Evolutionary conservation across 2,113 vertebrate species (phyloP), one percentile per base, ranked within the genome.

Genomic region (zebrafish (Danio rerio)): DNA sequence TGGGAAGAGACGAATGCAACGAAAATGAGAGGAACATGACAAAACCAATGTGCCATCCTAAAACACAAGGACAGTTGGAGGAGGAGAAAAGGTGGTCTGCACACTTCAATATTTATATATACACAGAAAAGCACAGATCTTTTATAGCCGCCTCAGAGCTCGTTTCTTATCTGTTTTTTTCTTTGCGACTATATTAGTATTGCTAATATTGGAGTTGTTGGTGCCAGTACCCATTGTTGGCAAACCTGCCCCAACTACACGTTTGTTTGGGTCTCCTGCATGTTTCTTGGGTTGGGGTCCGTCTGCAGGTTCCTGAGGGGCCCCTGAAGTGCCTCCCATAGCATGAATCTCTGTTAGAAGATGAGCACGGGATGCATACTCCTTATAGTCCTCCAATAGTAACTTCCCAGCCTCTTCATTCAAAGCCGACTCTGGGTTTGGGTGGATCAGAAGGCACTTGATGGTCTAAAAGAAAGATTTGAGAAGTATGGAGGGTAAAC

Each of bases 391-490:
- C 92, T 97, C 96, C 86, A 98, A 85, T 20, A 97, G 93, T 85
- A 98, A 91, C 78, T 95, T 95, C 3, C 96, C 96, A 0, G 96
- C 96, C 86, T 98, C 96, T 82, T 97, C 96, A 0, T 97, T 98
- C 86, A 98, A 90, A 1, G 96, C 96, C 0, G 96, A 97, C 90
- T 97, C 96, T 0, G 96, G 96, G 85, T 98, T 97, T 0, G 96
- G 96, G 85, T 98, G 96, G 88, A 98, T 98, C 87, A 98, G 93
- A 89, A 98, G 95, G 94, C 96, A 98, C 93, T 97, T 97, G 91
- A 97, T 96, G 53, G 96, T 97, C 96, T 97, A 10, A 61, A 20
- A 68, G 6, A 61, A 66, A 80, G 21, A 74, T 20, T 73, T 21
- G 6, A 13, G 5, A 11, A 45, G 11, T 21, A 9, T 63, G 1